These are phyloP conservation scores for Brenthis ino DNA, from an alignment of 2,888 invertebrate species.

Conservation along the genomic window DNA sequence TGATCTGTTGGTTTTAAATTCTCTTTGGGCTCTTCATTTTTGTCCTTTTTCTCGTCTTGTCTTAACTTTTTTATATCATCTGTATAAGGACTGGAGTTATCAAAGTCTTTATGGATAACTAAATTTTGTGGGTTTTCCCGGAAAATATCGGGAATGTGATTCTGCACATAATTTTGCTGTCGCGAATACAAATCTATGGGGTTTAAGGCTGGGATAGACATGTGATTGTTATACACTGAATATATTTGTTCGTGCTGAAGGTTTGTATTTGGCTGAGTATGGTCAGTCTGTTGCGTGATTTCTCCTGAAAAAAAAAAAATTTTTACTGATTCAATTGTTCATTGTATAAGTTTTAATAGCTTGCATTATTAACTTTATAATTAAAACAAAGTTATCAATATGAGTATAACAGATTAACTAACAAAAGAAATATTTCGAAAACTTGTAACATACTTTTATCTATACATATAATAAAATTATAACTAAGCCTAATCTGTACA, in stretches of 20 bases:
- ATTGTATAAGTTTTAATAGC: too few species aligned
- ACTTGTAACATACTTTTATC: too few species aligned
- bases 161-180: constrained; percentile 60
- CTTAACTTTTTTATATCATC: constrained; percentile 63
- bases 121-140: constrained; percentile 73
- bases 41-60: constrained; percentile 53
- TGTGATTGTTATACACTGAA: constrained; percentile 58
- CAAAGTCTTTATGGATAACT: constrained; percentile 67
- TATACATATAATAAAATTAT: too few species aligned
- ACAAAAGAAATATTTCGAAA: too few species aligned
- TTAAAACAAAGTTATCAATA: too few species aligned
- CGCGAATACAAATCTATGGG: constrained; percentile 58
- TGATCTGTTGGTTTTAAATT: constrained; percentile 66
- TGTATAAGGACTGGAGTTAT: constrained; percentile 58
- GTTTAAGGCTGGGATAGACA: constrained; percentile 45
- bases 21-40: constrained; percentile 66
- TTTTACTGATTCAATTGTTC: too few species aligned
- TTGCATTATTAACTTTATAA: too few species aligned
- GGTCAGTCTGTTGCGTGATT: constrained; percentile 50
- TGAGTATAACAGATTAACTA: too few species aligned
- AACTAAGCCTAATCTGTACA: too few species aligned
- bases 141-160: constrained; percentile 47
- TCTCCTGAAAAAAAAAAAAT: constrained; percentile 57
- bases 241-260: constrained; percentile 62
- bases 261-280: constrained; percentile 46